Evolutionary conservation across 2,797 vertebrate genomes (phyloP).

Genomic region (Numenius phaeopus): DNA sequence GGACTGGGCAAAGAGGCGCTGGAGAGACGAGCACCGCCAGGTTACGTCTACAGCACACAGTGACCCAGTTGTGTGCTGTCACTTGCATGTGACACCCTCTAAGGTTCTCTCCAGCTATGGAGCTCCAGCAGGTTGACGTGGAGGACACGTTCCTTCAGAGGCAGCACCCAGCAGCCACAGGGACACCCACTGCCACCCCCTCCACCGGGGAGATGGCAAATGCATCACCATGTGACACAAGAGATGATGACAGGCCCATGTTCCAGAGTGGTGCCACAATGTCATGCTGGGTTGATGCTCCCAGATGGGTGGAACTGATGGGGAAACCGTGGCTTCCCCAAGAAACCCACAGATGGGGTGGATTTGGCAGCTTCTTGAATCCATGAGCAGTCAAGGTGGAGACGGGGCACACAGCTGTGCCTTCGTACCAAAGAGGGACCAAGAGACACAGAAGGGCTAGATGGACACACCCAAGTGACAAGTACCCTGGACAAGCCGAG

Average conservation of each 20-base stretch:
- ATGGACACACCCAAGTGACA: fast-evolving
- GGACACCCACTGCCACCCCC: background rate
- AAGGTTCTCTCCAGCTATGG: background rate
- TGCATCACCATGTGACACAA: fast-evolving
- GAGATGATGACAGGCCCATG: fast-evolving
- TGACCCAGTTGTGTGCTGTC: background rate
- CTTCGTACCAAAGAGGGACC: fast-evolving
- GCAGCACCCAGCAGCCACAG: fast-evolving
- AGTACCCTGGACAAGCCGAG: background rate
- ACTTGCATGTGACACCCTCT: background rate
- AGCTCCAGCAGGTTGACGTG: background rate
- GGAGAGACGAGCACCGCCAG: fast-evolving
- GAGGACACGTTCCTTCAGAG: background rate
- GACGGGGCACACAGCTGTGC: background rate
- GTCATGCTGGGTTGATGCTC: background rate
- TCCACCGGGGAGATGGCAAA: fast-evolving
- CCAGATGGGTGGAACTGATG: fast-evolving
- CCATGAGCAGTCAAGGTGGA: background rate
- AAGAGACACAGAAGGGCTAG: background rate
- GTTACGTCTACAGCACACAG: background rate
- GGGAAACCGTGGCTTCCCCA: background rate
- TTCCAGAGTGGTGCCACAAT: background rate
- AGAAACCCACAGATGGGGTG: background rate
- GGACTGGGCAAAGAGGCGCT: background rate
- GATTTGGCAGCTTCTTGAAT: background rate